Percentiles rank a stretch among this genome's conserved stretches.
phyloP scores from a whole-genome alignment of 2,888 invertebrate genomes.

The Dynastes hyllus region DNA sequence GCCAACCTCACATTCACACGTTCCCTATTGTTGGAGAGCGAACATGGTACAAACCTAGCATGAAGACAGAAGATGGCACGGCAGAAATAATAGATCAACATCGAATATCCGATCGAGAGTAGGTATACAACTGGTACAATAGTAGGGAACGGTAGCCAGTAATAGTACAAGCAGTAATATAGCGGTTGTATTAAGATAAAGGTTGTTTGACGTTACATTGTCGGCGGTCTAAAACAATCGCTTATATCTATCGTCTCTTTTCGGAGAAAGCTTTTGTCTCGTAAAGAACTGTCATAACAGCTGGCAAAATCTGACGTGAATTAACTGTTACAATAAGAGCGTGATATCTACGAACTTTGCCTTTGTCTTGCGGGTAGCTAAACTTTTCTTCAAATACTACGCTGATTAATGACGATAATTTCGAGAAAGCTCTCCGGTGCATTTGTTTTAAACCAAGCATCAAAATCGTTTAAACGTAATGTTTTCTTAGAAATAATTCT shows the following conservation, averaged over 20 bases:
- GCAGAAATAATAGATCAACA: constrained; percentile 20
- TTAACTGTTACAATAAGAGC: constrained; percentile 15
- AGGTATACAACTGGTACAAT: neutral
- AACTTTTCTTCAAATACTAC: neutral
- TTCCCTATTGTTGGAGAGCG: constrained; percentile 47
- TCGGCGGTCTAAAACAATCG: constrained; percentile 12
- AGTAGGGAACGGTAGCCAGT: neutral
- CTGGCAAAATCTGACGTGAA: neutral
- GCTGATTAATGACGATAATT: constrained; percentile 19
- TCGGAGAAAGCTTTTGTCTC: neutral
- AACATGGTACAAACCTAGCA: neutral
- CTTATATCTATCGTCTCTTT: constrained; percentile 3
- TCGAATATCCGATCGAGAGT: constrained; percentile 25
- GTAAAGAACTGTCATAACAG: neutral
- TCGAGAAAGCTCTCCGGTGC: neutral
- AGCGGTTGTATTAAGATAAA: neutral
- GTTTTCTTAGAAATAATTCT: too few species aligned
- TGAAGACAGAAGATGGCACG: constrained; percentile 10
- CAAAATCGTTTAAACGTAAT: too few species aligned
- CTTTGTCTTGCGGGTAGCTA: neutral
- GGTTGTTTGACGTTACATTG: neutral
- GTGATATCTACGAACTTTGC: constrained; percentile 1
- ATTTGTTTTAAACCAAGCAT: neutral
- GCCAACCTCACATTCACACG: constrained; percentile 53
- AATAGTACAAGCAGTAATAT: neutral